Base-by-base conservation (phyloP, 2,888 invertebrate genomes). In the Xiphydria camelus region DNA sequence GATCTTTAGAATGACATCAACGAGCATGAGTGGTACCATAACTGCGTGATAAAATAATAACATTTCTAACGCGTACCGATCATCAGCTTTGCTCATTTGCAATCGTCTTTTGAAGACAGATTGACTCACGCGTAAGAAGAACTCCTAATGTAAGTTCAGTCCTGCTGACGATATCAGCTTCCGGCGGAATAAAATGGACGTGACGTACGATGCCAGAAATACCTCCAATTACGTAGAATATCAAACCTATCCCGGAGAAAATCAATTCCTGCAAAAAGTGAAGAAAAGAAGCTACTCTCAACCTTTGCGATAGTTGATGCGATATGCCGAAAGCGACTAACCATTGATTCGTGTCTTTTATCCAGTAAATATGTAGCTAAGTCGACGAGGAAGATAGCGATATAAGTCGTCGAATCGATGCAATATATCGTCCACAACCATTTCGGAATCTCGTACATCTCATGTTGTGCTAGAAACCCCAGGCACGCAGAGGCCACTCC, bases 341-440 rank as follows among this genome's bases (percentile, higher is more conserved):
- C 60, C 37, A 60, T 42, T 17, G 53, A 31, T n/a, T 49, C 46
- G 34, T 47, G 54, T 47, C 58, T 47, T 35, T 58, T 53, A 23
- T 65, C 51, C 34, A 59, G 35, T 4, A 61, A 33, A 38, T 64
- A 63, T 12, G 58, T 47, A 22, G 60, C 43, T 4, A 56, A 44
- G 12, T 66, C 45, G 3, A 54, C 45, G 7, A 52, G 26, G 10
- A 59, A 48, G 21, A 70, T 54, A 25, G 64, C 40, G 19, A 49
- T 38, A 40, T 64, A 69, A 17, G 62, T 64, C 26, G 49, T 41
- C 29, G 67, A 53, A 35, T 64, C 55, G 37, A 64, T 59, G 45
- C 59, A 62, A 41, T 66, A 61, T 41, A 65, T 47, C n/a, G 58
- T 33, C 66, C 66, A 66, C 3, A 64, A 42, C 62, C 62, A 66